Percentiles rank a stretch among this genome's conserved stretches.
These are phyloP conservation scores for Physocephala rufipes DNA, from an alignment of 2,888 invertebrate species.

Conservation along the genomic window DNA sequence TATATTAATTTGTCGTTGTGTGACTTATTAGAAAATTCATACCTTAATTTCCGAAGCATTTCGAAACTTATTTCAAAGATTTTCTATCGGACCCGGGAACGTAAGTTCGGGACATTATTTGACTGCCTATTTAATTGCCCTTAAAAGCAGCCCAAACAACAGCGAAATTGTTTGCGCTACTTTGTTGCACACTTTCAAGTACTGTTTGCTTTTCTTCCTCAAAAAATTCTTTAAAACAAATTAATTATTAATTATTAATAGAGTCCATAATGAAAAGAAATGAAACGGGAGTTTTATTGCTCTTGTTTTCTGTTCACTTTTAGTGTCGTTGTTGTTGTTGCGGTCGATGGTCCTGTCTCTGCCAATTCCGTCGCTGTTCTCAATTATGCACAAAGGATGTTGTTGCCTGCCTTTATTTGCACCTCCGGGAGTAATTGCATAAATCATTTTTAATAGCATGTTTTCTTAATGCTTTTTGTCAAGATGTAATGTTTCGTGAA, in stretches of 20 bases:
- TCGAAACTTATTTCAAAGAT: too few relatives aligned
- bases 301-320: not conserved
- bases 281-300: slow-evolving; percentile 8
- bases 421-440: not conserved
- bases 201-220: not conserved
- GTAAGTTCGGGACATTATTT: too few relatives aligned
- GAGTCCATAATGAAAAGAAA: not conserved
- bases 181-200: slow-evolving; percentile 4
- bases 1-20: too few relatives aligned
- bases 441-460: not conserved
- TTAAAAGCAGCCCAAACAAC: too few relatives aligned
- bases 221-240: slow-evolving; percentile 9
- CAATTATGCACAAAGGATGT: not conserved
- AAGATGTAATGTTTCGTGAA: not conserved
- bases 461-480: slow-evolving; percentile 1
- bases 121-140: too few relatives aligned
- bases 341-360: not conserved
- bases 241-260: slow-evolving; percentile 11
- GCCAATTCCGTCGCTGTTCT: not conserved
- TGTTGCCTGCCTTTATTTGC: not conserved
- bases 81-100: too few relatives aligned
- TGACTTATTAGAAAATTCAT: too few relatives aligned
- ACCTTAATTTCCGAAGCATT: too few relatives aligned
- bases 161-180: too few relatives aligned
- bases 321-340: slow-evolving; percentile 5